phyloP scores from a whole-genome alignment of 2,797 vertebrate species.

The Thamnophis elegans region DNA sequence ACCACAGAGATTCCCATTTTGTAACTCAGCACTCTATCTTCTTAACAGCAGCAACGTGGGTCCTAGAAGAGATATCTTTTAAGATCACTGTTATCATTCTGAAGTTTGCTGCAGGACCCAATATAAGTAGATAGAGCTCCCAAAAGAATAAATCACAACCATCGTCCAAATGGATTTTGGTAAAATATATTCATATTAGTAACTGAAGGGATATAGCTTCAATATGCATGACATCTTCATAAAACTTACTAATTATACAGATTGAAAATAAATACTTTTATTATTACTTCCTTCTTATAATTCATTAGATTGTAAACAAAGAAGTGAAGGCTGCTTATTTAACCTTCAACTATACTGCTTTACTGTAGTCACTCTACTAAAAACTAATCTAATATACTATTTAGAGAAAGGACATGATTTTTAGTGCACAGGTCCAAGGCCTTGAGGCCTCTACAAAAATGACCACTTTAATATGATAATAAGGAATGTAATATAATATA shows the following conservation, averaged over 20 bases:
- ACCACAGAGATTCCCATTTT: background rate
- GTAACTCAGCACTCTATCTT: background rate
- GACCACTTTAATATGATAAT: background rate
- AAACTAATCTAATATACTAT: constrained; percentile 1
- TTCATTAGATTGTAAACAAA: background rate
- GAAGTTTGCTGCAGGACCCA: background rate
- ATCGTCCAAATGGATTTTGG: background rate
- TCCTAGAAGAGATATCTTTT: background rate
- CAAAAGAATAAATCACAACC: background rate
- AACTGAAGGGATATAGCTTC: background rate
- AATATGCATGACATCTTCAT: background rate
- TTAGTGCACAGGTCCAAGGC: background rate
- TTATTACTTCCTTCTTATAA: background rate
- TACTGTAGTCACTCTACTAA: background rate
- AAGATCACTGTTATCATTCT: background rate
- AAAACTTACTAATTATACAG: background rate
- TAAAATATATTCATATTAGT: background rate
- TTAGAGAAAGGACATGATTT: background rate
- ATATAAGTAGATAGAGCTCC: background rate
- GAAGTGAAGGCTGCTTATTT: background rate
- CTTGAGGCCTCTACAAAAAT: background rate
- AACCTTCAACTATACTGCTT: constrained; percentile 25
- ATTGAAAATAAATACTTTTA: background rate
- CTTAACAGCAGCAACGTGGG: background rate
- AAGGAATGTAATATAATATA: background rate